phyloP scores from a whole-genome alignment of 53 echinoderm and acorn worm genomes.

The Temnopleurus reevesii region DNA sequence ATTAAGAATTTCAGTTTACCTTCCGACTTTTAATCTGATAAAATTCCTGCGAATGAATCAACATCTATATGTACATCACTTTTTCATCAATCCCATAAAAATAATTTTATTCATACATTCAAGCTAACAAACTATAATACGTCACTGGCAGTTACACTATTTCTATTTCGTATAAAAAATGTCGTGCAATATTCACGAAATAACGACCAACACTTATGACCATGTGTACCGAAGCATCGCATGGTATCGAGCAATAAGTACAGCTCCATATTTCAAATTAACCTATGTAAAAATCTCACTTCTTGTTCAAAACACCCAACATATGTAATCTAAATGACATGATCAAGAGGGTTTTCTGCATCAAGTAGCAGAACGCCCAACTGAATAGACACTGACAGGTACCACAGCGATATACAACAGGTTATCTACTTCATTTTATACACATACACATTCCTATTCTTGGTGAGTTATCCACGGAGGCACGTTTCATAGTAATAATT shows the following conservation, averaged over 20 bases:
- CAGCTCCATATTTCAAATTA: conserved; percentile 5
- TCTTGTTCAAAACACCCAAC: background rate
- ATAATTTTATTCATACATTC: conserved; percentile 9
- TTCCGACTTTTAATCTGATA: background rate
- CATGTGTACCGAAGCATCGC: background rate
- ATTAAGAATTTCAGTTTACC: background rate
- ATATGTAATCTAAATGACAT: background rate
- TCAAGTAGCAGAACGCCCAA: background rate
- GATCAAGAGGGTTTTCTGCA: background rate
- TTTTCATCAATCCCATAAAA: conserved; percentile 20
- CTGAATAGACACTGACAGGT: background rate
- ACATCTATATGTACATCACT: background rate
- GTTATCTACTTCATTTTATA: conserved; percentile 30
- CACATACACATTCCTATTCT: background rate
- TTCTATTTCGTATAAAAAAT: background rate
- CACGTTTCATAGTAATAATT: conserved; percentile 48
- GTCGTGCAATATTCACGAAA: background rate
- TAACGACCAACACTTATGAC: background rate
- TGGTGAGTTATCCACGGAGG: conserved; percentile 37
- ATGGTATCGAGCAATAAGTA: background rate
- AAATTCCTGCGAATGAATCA: background rate
- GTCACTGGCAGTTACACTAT: conserved; percentile 22
- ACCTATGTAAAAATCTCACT: background rate
- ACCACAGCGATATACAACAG: background rate
- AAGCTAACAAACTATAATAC: background rate